phyloP scores from a whole-genome alignment of 2,797 vertebrate species.

The Anguilla anguilla region DNA sequence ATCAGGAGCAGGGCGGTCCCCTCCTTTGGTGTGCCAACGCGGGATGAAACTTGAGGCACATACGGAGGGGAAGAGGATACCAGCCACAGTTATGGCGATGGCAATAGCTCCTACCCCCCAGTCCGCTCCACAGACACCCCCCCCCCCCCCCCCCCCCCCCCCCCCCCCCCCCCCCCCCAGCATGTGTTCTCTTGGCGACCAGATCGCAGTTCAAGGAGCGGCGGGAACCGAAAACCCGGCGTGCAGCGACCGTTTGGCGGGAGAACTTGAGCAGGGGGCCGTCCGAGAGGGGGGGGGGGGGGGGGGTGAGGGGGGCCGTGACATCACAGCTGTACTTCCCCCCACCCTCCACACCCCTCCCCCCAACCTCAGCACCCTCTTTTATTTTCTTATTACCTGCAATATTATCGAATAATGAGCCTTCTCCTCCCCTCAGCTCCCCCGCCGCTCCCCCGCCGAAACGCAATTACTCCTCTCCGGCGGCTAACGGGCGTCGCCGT shows the following conservation, averaged over 20 bases:
- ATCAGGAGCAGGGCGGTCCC: not conserved
- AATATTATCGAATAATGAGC: conserved; percentile 67
- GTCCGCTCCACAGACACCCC: not conserved
- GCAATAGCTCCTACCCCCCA: not conserved
- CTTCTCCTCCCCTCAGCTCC: conserved; percentile 19
- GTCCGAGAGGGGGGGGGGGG: not conserved
- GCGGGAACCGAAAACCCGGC: too few relatives aligned
- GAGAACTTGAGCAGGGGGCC: too few relatives aligned
- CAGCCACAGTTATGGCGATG: not conserved
- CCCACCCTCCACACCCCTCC: not conserved
- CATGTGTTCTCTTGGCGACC: not conserved
- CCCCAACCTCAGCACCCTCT: not conserved
- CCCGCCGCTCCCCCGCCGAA: conserved; percentile 48
- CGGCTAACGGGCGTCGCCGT: conserved; percentile 71
- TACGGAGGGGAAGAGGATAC: not conserved
- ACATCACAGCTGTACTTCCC: not conserved
- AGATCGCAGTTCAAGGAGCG: not conserved
- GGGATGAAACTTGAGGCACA: not conserved
- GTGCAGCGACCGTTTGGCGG: too few relatives aligned
- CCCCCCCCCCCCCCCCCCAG: too few relatives aligned
- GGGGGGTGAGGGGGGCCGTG: not conserved
- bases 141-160: too few relatives aligned
- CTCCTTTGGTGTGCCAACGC: not conserved
- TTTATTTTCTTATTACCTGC: conserved; percentile 58
- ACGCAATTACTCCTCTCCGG: conserved; percentile 70